A percentile compares a stretch with the other conserved stretches of the same genome.
Conservation (phyloP, 2,797 vertebrate species). For the Leptatherina wallacei region DNA sequence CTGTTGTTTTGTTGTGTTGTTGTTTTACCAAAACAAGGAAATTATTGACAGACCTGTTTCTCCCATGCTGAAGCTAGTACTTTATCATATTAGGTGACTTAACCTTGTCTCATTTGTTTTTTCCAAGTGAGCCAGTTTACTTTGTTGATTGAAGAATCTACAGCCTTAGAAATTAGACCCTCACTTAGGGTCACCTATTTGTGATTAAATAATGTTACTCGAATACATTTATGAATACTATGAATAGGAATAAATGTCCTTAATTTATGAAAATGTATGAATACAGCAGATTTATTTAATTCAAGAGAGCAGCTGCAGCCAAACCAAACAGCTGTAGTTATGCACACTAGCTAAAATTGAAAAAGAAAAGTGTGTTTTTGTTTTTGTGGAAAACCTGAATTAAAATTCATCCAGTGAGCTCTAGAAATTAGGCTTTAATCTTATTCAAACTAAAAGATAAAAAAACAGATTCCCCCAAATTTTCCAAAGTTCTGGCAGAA, state of each 20-base stretch:
- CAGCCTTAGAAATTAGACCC: conserved; percentile 31
- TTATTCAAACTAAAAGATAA: background rate
- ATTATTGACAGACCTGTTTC: conserved; percentile 75
- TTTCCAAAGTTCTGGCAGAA: conserved; percentile 9
- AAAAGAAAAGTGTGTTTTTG: conserved; percentile 13
- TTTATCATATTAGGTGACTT: conserved; percentile 45
- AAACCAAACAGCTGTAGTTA: background rate
- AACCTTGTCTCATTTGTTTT: conserved; percentile 64
- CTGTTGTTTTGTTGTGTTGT: conserved; percentile 78
- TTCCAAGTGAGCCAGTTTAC: conserved; percentile 58
- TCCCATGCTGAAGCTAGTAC: conserved; percentile 14
- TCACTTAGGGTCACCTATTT: conserved; percentile 15
- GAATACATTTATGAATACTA: conserved; percentile 37
- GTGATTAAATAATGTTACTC: conserved; percentile 20
- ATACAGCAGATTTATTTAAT: background rate
- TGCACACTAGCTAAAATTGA: background rate
- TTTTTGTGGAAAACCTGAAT: background rate
- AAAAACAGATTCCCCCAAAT: background rate
- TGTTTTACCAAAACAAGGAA: conserved; percentile 69
- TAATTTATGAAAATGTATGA: background rate
- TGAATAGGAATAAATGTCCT: conserved; percentile 21
- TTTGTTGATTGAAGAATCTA: conserved; percentile 55
- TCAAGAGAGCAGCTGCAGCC: background rate
- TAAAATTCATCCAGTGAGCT: background rate
- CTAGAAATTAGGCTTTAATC: background rate